A percentile compares a stretch with the other conserved stretches of the same genome.
phyloP scores from a whole-genome alignment of 2,797 vertebrate genomes.

The Furcifer pardalis region DNA sequence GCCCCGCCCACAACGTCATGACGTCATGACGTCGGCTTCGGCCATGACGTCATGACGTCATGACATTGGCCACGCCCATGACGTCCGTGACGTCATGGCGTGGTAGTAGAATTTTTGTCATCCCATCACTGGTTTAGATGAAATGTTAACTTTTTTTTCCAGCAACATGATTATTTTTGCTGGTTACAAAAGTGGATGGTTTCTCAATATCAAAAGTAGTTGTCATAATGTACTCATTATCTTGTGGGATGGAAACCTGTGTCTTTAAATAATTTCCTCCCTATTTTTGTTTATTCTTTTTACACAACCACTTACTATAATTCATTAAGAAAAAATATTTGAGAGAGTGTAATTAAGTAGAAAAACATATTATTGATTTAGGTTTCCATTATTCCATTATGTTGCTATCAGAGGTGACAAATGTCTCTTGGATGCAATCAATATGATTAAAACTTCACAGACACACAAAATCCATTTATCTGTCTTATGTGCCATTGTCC shows the following conservation, averaged over 20 bases:
- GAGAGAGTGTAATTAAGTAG: conserved; percentile 72
- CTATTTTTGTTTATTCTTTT: conserved; percentile 57
- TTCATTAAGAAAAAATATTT: conserved; percentile 67
- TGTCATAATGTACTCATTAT: conserved; percentile 32
- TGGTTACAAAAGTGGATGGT: conserved; percentile 4
- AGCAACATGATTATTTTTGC: conserved; percentile 12
- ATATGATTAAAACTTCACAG: conserved; percentile 72
- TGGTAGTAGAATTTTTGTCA: no score
- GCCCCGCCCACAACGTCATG: no score
- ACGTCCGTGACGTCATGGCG: no score
- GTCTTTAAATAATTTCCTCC: conserved; percentile 22
- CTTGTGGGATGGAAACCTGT: conserved; percentile 43
- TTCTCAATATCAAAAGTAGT: conserved; percentile 42
- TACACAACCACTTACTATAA: conserved; percentile 60
- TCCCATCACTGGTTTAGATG: conserved; percentile 20
- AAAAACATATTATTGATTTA: conserved; percentile 66
- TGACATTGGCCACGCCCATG: no score
- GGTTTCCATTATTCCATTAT: conserved; percentile 69
- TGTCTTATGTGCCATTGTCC: conserved; percentile 61
- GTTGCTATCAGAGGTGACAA: conserved; percentile 73
- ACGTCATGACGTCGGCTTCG: no score
- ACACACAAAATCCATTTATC: conserved; percentile 65
- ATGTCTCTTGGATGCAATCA: conserved; percentile 73
- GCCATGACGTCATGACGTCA: no score
- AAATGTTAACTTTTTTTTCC: conserved; percentile 1